Evolutionary conservation across 2,797 vertebrate species (phyloP).

Genomic region (Micropoecilia bifurca): DNA sequence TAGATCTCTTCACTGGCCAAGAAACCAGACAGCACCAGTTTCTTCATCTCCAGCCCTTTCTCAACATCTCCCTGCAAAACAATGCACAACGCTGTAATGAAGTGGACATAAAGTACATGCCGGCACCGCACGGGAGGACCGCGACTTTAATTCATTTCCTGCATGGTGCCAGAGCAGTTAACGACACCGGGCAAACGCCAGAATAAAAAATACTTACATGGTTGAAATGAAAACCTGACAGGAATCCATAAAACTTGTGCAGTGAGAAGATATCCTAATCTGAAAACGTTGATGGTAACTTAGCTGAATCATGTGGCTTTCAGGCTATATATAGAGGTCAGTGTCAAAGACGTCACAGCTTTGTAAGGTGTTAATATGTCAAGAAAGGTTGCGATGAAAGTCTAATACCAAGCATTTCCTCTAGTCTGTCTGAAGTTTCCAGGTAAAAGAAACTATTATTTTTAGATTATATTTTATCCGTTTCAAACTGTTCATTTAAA

Average conservation of each 20-base stretch:
- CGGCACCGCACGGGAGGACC: background rate
- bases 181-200: constrained; percentile 29
- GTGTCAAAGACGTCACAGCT: constrained; percentile 38
- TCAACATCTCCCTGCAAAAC: constrained; percentile 87
- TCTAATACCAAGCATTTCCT: too few species aligned
- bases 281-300: constrained; percentile 33
- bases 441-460: too few species aligned
- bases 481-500: background rate
- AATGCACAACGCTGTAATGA: background rate
- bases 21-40: constrained; percentile 95
- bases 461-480: background rate
- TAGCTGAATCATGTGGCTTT: background rate
- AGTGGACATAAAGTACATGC: background rate
- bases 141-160: constrained; percentile 30
- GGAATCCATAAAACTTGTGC: background rate
- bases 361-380: background rate
- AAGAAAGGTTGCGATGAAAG: background rate
- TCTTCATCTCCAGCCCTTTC: constrained; percentile 97
- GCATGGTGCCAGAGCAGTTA: constrained; percentile 5
- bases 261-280: constrained; percentile 4
- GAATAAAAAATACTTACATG: constrained; percentile 1
- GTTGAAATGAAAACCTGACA: background rate
- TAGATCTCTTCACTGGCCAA: constrained; percentile 98
- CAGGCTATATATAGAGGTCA: constrained; percentile 14
- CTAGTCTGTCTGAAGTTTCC: too few species aligned